phyloP scores from a whole-genome alignment of 1,140 invertebrate species.

The Drosophila lini region DNA sequence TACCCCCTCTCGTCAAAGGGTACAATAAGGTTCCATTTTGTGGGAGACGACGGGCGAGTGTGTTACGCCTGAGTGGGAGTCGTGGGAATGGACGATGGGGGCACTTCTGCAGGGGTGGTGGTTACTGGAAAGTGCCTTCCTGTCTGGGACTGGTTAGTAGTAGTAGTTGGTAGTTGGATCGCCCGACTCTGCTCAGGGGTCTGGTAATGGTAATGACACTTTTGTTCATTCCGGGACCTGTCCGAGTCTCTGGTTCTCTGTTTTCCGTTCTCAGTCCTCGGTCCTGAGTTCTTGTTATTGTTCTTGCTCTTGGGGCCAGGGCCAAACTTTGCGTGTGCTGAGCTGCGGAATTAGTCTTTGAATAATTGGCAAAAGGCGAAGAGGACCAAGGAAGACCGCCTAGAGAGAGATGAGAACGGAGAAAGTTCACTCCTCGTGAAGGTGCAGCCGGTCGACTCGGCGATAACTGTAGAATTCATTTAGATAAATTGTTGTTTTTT shows the following conservation, averaged over 20 bases:
- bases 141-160: constrained; percentile 43
- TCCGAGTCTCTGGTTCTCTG: constrained; percentile 35
- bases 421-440: constrained; percentile 21
- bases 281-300: constrained; percentile 16
- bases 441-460: constrained; percentile 12
- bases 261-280: background rate
- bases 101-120: constrained; percentile 11
- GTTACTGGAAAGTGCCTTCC: constrained; percentile 65
- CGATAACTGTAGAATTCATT: constrained; percentile 35
- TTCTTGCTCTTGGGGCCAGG: constrained; percentile 58
- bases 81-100: constrained; percentile 1
- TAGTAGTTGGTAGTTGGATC: constrained; percentile 21
- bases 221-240: constrained; percentile 62
- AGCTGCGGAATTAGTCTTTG: constrained; percentile 74
- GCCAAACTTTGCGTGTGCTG: constrained; percentile 70
- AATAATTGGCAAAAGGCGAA: constrained; percentile 73
- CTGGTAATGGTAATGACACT: constrained; percentile 77
- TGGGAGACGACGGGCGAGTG: constrained; percentile 4
- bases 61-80: constrained; percentile 26
- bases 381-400: background rate
- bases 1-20: constrained; percentile 9
- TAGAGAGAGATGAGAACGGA: background rate
- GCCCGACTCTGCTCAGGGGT: constrained; percentile 28
- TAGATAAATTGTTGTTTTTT: constrained; percentile 37
- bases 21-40: constrained; percentile 36